phyloP scores from a whole-genome alignment of 2,113 vertebrate species.

The Oriolus oriolus region DNA sequence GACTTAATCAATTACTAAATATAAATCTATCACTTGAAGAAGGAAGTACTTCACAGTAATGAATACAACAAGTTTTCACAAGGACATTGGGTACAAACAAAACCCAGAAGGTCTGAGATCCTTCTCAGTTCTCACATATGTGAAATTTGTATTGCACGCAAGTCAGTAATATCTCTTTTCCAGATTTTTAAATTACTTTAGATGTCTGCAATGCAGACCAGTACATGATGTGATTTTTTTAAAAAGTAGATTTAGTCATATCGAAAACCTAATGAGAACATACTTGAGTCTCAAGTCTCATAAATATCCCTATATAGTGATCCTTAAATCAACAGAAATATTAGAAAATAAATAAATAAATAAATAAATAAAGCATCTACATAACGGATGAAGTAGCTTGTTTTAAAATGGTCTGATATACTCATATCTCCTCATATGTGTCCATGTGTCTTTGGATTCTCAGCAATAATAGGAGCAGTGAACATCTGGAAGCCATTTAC shows the following conservation, averaged over 20 bases:
- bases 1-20: slow-evolving; percentile 38
- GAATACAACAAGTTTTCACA: neutral
- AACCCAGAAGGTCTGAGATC: neutral
- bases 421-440: neutral
- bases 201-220: neutral
- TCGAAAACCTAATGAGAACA: neutral
- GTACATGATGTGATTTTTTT: neutral
- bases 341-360: neutral
- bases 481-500: neutral
- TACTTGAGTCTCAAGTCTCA: neutral
- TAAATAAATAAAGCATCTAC: neutral
- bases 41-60: neutral
- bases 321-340: neutral
- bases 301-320: neutral
- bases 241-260: neutral
- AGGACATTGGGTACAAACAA: neutral
- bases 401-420: neutral
- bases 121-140: neutral
- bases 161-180: neutral
- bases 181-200: neutral
- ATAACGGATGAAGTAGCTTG: neutral
- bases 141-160: neutral
- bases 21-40: slow-evolving; percentile 11
- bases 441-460: neutral
- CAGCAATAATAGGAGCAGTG: neutral